Percentiles rank a stretch among this genome's conserved stretches.
Evolutionary conservation across 2,797 vertebrate species (phyloP).

Genomic region (Sebastolobus altivelis): DNA sequence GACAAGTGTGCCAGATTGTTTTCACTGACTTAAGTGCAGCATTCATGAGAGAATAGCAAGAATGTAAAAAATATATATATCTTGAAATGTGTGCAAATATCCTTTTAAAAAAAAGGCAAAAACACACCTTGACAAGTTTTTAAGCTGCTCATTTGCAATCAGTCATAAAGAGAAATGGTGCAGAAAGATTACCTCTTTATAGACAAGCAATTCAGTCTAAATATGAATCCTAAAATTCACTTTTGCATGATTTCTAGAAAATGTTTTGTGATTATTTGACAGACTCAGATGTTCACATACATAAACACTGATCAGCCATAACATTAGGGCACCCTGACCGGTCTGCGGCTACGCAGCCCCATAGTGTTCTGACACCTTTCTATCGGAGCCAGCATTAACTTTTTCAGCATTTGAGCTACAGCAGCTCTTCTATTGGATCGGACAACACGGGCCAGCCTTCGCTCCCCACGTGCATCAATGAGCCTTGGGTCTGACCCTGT

Average conservation of each 20-base stretch:
- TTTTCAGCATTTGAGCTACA: no score
- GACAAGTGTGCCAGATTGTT: background rate
- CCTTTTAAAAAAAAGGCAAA: background rate
- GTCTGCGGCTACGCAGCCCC: no score
- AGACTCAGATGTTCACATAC: background rate
- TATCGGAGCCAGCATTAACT: no score
- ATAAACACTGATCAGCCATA: background rate
- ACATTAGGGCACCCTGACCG: no score
- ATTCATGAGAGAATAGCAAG: background rate
- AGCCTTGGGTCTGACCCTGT: no score
- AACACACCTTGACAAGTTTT: background rate
- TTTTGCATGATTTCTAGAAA: background rate
- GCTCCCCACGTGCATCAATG: no score
- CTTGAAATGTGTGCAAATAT: background rate
- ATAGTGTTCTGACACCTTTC: no score
- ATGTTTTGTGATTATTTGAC: background rate
- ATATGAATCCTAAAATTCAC: background rate
- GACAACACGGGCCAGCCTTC: no score
- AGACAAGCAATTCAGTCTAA: background rate
- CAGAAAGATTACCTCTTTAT: background rate
- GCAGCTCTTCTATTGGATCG: no score
- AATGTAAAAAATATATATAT: background rate
- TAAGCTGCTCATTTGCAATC: background rate
- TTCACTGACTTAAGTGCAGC: background rate
- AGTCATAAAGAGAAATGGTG: background rate